These are phyloP conservation scores for Diadromus collaris DNA, from an alignment of 2,888 invertebrate species.

Conservation along the genomic window DNA sequence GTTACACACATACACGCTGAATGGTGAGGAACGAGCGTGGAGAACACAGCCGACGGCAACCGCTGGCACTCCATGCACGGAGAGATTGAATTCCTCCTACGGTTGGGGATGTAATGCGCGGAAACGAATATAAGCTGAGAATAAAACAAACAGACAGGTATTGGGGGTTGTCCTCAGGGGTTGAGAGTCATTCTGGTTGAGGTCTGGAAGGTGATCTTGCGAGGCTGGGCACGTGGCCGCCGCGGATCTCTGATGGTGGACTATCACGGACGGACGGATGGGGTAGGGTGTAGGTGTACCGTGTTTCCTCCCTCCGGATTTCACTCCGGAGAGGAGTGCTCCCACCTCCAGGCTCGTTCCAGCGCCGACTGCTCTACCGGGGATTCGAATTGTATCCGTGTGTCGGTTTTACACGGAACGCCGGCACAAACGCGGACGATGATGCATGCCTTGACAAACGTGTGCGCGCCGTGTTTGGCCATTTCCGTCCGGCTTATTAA, in stretches of 20 bases:
- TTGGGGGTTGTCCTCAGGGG: slow-evolving; percentile 54
- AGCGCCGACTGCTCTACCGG: neutral
- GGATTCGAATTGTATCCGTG: slow-evolving; percentile 23
- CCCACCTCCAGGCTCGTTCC: neutral
- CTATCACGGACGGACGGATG: neutral
- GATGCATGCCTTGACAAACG: slow-evolving; percentile 62
- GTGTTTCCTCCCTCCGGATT: neutral
- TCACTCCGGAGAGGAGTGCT: neutral
- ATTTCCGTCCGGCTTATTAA: slow-evolving; percentile 75
- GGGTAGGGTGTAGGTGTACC: neutral
- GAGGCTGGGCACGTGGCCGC: neutral
- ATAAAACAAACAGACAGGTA: slow-evolving; percentile 73
- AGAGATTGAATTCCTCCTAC: slow-evolving; percentile 74
- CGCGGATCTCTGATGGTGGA: neutral
- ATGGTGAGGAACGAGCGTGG: slow-evolving; percentile 15
- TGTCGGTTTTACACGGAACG: slow-evolving; percentile 54
- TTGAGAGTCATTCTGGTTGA: neutral
- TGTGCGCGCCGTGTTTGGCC: slow-evolving; percentile 57
- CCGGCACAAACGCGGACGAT: slow-evolving; percentile 60
- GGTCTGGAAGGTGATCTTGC: neutral
- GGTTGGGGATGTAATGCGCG: slow-evolving; percentile 56
- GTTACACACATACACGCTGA: slow-evolving; percentile 17
- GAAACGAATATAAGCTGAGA: slow-evolving; percentile 74
- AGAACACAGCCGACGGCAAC: slow-evolving; percentile 1
- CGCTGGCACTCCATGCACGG: slow-evolving; percentile 38